Percentiles rank a stretch among this genome's conserved stretches.
These are phyloP conservation scores for Diogma glabrata DNA, from an alignment of 2,888 invertebrate genomes.

Conservation along the genomic window DNA sequence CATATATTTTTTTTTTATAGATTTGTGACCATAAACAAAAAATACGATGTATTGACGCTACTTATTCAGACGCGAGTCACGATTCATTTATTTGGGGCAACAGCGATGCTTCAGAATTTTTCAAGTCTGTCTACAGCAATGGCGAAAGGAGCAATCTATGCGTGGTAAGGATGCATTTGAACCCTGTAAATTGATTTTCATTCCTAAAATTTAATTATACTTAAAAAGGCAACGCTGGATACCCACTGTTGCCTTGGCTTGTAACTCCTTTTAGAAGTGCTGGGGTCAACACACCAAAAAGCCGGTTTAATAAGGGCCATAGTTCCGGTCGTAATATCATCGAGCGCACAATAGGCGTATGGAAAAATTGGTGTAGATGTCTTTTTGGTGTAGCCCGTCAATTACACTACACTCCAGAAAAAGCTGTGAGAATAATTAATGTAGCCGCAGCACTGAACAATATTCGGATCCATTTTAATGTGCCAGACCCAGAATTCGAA, in stretches of 20 bases:
- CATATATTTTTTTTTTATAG: background rate
- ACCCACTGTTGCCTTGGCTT: background rate
- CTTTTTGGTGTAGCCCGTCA: background rate
- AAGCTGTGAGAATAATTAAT: background rate
- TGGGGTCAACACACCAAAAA: background rate
- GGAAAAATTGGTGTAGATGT: background rate
- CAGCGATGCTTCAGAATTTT: background rate
- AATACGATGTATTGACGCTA: background rate
- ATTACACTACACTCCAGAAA: background rate
- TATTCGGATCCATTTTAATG: background rate
- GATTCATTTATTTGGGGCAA: background rate
- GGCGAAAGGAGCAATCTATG: background rate
- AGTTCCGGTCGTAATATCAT: background rate
- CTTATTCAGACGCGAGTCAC: background rate
- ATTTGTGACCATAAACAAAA: background rate
- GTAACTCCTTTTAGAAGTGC: background rate
- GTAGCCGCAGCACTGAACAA: background rate
- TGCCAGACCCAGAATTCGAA: background rate
- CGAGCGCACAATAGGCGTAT: background rate
- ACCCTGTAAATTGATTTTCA: background rate
- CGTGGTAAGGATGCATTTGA: background rate
- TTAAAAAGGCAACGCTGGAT: background rate
- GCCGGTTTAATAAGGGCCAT: background rate
- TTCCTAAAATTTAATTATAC: background rate
- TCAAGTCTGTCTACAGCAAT: background rate